Evolutionary conservation across 2,797 vertebrate species (phyloP), one percentile per base, ranked within the genome.

Genomic region (Micromesistius poutassou): DNA sequence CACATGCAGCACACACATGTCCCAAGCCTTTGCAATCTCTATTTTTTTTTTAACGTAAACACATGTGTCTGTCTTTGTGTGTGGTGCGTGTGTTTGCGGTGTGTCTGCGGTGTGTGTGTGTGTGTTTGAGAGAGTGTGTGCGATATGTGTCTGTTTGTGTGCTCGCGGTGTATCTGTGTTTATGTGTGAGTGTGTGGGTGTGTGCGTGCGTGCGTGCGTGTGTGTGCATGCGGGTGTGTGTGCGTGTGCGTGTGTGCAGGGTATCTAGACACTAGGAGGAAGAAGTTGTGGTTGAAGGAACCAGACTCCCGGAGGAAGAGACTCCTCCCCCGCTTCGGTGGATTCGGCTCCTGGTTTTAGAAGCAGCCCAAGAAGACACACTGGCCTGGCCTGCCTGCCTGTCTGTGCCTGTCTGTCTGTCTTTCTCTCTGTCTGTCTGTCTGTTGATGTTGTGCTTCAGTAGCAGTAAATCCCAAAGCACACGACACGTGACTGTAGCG

Each of bases 261-360:
- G 86, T 83, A 95, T 92, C 94, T 90, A 82, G 97, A 98, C 85
- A 92, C 90, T 90, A 98, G 96, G 92, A 95, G 96, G 93, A 98
- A 96, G 95, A 97, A 97, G 89, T 93, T 93, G 86, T 95, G 97
- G 93, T 92, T 94, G 82, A 96, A 94, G 84, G 97, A 98, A 74
- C 85, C 89, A 0, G 97, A 98, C 36, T 92, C 94, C 89, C 98
- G 96, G 95, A 98, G 96, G 95, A 98, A 97, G 88, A 95, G 95
- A 84, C 89, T 91, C 83, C 93, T 89, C 84, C 96, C 94, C 81
- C 95, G 96, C 87, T 95, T 91, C 25, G 90, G 90, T 70, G 90
- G 96, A 93, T 89, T 93, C 30, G 92, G 93, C 12, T 25, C 91
- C 74, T 93, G 93, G 89, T 94, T 93, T 86, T 94, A 87, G 93